These are phyloP conservation scores for Microtus ochrogaster DNA, from an alignment of 2,113 vertebrate species.

Conservation along the genomic window DNA sequence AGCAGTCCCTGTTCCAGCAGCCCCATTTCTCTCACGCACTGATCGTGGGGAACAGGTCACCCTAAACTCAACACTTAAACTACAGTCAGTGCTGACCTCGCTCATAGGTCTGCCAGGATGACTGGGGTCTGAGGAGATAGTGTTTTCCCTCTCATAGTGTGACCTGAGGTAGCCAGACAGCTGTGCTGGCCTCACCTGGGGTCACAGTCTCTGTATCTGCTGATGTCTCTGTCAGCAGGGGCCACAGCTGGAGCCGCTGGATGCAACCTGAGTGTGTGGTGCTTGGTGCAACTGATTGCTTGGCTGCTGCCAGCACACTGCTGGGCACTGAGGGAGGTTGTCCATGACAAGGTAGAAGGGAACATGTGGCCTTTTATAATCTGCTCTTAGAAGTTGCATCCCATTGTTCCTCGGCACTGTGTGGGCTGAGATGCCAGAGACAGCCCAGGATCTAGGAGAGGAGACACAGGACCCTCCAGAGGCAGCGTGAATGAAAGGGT, in stretches of 20 bases:
- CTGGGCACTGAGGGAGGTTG: accelerated
- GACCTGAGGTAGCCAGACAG: accelerated
- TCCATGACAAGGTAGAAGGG: accelerated
- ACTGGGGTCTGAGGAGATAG: accelerated
- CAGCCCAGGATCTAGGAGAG: neutral
- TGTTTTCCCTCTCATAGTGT: accelerated
- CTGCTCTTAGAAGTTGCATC: neutral
- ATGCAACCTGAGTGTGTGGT: neutral
- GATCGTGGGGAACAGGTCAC: accelerated
- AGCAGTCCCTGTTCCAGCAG: accelerated
- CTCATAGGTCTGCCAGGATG: accelerated
- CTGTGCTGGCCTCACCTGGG: neutral
- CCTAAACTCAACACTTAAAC: accelerated
- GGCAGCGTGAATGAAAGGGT: neutral
- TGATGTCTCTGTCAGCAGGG: neutral
- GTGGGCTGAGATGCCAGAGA: accelerated
- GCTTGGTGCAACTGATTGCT: too few species aligned
- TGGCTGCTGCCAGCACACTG: neutral
- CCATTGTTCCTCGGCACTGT: accelerated
- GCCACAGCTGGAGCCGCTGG: accelerated
- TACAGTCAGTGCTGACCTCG: accelerated
- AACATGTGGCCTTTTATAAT: accelerated
- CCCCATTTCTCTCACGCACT: neutral
- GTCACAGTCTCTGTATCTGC: neutral
- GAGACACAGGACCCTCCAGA: neutral